Conservation (phyloP, 1,140 invertebrate species). For the Cotesia vestalis region DNA sequence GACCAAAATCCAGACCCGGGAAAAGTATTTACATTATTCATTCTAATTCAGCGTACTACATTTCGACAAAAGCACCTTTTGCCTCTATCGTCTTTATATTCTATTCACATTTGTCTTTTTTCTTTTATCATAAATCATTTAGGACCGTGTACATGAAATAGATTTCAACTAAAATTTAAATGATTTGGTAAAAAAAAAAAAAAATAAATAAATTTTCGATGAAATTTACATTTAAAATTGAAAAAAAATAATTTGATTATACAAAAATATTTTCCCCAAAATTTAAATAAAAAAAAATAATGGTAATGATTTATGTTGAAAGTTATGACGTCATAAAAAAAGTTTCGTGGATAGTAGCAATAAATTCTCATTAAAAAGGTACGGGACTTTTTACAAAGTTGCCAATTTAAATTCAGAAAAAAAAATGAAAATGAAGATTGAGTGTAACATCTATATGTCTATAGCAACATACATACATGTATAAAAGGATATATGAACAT, state of each 20-base stretch:
- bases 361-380: slow-evolving; percentile 12
- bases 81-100: slow-evolving; percentile 8
- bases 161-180: too few species aligned
- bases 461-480: too few species aligned
- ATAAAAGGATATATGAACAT: too few species aligned
- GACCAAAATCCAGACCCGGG: background rate
- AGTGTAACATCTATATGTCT: too few species aligned
- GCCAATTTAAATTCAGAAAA: slow-evolving; percentile 17
- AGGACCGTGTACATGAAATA: background rate
- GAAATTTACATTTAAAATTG: too few species aligned
- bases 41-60: slow-evolving; percentile 12
- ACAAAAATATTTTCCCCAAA: too few species aligned
- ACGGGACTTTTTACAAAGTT: background rate
- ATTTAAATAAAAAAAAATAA: too few species aligned
- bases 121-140: slow-evolving; percentile 10
- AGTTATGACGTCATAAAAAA: background rate
- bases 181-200: too few species aligned
- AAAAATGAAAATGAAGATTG: slow-evolving; percentile 6
- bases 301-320: too few species aligned
- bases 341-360: background rate
- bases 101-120: background rate
- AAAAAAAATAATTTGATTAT: too few species aligned
- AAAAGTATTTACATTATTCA: slow-evolving; percentile 30
- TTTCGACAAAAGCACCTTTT: background rate
- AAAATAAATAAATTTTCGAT: too few species aligned